These are phyloP conservation scores for Crenuchus spilurus DNA, from an alignment of 2,797 vertebrate species.

Conservation along the genomic window DNA sequence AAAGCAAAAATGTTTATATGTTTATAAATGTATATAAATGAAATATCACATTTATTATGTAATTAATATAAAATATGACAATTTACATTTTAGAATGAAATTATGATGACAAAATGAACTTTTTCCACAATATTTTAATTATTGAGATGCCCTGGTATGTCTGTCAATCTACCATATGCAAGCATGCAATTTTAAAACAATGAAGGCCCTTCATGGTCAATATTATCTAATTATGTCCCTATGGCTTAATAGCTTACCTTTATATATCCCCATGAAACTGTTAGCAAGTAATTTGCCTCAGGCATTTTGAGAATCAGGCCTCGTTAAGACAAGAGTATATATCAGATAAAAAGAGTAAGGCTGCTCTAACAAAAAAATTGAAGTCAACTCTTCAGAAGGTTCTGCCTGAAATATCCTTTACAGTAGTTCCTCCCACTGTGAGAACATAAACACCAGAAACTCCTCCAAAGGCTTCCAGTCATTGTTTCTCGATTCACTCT, in stretches of 20 bases:
- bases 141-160: no score
- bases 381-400: neutral
- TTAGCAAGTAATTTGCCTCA: conserved; percentile 95
- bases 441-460: conserved; percentile 30
- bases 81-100: no score
- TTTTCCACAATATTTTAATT: no score
- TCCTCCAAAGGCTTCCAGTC: conserved; percentile 6
- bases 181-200: neutral
- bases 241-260: conserved; percentile 82
- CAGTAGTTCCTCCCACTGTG: neutral
- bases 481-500: neutral
- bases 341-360: conserved; percentile 39
- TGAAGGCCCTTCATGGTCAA: neutral
- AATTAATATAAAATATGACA: no score
- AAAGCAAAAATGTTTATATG: no score
- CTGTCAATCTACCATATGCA: neutral
- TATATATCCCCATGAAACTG: conserved; percentile 98
- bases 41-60: no score
- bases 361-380: conserved; percentile 10
- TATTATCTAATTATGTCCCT: neutral
- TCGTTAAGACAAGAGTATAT: conserved; percentile 27
- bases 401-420: conserved; percentile 4
- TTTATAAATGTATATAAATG: no score
- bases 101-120: no score
- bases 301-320: conserved; percentile 89